These are phyloP conservation scores for Ceyx melanurus DNA, from an alignment of 2,113 vertebrate genomes.

Conservation along the genomic window DNA sequence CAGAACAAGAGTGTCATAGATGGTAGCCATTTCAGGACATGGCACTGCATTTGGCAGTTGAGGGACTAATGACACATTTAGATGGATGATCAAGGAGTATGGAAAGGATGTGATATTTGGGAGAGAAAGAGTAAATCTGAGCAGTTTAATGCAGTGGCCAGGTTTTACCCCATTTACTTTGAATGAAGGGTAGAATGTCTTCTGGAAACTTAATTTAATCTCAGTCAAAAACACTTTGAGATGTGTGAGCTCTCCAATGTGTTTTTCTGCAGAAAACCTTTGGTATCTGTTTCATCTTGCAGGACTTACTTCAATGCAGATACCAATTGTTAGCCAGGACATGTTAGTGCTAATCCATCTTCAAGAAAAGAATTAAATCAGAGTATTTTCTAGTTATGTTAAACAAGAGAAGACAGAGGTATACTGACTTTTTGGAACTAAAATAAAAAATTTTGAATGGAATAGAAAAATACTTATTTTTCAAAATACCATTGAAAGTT, in stretches of 20 bases:
- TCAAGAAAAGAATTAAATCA: constrained; percentile 13
- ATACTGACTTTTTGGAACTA: background rate
- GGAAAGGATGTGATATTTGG: background rate
- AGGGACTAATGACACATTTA: background rate
- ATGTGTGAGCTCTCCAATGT: background rate
- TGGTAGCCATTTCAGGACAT: background rate
- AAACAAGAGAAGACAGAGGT: background rate
- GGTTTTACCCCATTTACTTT: background rate
- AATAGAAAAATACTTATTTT: background rate
- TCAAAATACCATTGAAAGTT: background rate
- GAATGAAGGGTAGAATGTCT: background rate
- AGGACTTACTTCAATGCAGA: background rate
- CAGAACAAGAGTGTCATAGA: background rate
- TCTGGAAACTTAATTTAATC: background rate
- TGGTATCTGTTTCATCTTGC: background rate
- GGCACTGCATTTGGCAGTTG: background rate
- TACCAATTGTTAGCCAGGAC: background rate
- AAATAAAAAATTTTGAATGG: background rate
- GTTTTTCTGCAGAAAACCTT: background rate
- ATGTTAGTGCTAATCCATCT: background rate
- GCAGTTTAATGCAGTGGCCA: background rate
- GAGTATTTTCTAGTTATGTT: background rate
- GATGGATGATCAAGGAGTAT: background rate
- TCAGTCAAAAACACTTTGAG: background rate
- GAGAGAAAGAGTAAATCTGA: background rate